Percentiles rank a stretch among this genome's conserved stretches.
Conservation (phyloP, 1,140 invertebrate genomes). For the Trypoxylus dichotomus region DNA sequence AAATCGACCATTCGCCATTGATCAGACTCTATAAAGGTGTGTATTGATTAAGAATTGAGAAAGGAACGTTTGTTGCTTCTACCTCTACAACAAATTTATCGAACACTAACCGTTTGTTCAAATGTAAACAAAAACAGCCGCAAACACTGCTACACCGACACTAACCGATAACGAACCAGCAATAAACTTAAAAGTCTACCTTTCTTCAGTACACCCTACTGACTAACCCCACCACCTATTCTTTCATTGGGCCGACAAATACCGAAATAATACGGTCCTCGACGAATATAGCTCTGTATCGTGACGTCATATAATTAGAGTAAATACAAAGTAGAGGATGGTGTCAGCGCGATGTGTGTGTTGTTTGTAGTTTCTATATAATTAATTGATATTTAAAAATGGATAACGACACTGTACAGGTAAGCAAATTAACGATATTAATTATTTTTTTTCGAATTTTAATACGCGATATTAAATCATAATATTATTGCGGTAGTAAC, state of each 20-base stretch:
- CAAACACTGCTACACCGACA: neutral
- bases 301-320: slow-evolving; percentile 77
- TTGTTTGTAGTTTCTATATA: slow-evolving; percentile 48
- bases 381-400: slow-evolving; percentile 57
- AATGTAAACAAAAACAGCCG: neutral
- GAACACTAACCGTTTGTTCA: neutral
- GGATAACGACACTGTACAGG: slow-evolving; percentile 56
- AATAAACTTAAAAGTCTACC: slow-evolving; percentile 24
- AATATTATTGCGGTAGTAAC: neutral
- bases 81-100: neutral
- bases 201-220: slow-evolving; percentile 5
- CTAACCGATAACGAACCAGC: neutral
- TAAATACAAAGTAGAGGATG: slow-evolving; percentile 76
- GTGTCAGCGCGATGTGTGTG: slow-evolving; percentile 62
- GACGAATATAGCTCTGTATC: slow-evolving; percentile 55
- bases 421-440: slow-evolving; percentile 41
- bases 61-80: neutral
- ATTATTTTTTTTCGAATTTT: neutral
- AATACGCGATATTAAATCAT: neutral
- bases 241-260: slow-evolving; percentile 27
- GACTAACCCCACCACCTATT: slow-evolving; percentile 27
- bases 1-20: neutral
- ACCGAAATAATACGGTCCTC: slow-evolving; percentile 36
- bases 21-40: neutral
- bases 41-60: neutral